Base-by-base conservation (phyloP, 2,888 invertebrate genomes). In the Spodoptera littoralis region DNA sequence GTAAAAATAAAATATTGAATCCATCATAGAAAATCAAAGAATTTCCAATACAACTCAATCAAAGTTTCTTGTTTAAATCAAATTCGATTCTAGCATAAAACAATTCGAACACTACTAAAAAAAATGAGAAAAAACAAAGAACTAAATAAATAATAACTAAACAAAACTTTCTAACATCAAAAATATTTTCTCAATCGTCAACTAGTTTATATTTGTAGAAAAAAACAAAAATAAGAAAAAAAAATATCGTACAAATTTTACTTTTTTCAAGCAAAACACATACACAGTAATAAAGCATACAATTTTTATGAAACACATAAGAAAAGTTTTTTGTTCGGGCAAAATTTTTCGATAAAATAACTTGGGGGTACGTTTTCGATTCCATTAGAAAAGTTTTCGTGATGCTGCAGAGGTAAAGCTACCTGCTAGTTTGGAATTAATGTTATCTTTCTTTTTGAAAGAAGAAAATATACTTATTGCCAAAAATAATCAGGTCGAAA, bases 331-430 rank as follows among this genome's bases (percentile, higher is more conserved):
- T 54, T 66, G 70, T 78, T 70, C 71, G 71, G 70, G 58, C 62
- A 66, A 73, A 45, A 53, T 55, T 64, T 66, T 76, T 69, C 64
- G 55, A 48, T 42, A 63, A 79, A 36, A 9, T 36, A 36, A 80
- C 65, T 78, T 82, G 82, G 62, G 73, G 79, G 78, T 67, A 72
- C 61, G 53, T 66, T 80, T 62, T 49, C 46, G 57, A 82, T 76
- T 78, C 80, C 79, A 82, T 82, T 82, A 80, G 62, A 49, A 70
- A 78, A 79, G 72, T 76, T 82, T 60, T 13, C 11, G 49, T 73
- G 54, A 56, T 57, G 64, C 50, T 49, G 54, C 42, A 53, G 48
- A 51, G 49, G 53, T 61, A 30, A 36, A 11, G 52, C 68, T 76
- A 64, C 70, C 70, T 60, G 67, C 3, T 54, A 63, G 65, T 73